phyloP scores from a whole-genome alignment of 2,888 invertebrate species.

The Leptopilina drosophilae region DNA sequence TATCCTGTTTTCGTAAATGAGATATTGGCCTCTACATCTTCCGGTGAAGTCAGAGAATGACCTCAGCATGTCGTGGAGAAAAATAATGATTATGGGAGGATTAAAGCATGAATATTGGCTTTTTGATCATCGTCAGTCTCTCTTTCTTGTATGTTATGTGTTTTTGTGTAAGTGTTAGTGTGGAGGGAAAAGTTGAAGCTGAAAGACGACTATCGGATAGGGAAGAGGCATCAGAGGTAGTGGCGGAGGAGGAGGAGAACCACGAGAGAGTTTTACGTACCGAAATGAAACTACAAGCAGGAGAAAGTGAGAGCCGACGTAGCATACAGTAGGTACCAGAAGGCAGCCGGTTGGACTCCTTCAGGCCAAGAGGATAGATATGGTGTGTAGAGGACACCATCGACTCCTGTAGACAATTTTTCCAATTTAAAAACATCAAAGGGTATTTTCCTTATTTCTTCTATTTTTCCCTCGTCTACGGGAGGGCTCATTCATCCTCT shows the following conservation, averaged over 20 bases:
- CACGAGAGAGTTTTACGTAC: constrained; percentile 74
- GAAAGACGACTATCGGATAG: constrained; percentile 46
- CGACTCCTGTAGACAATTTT: constrained; percentile 59
- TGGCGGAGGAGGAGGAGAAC: constrained; percentile 52
- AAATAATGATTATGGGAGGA: constrained; percentile 12
- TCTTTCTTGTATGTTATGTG: too few relatives aligned
- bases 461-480: not conserved
- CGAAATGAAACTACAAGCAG: constrained; percentile 75
- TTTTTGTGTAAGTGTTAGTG: too few relatives aligned
- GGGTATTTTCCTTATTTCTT: too few relatives aligned
- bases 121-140: not conserved
- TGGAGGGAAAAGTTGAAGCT: constrained; percentile 35
- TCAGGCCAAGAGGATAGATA: constrained; percentile 66
- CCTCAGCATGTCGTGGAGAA: not conserved
- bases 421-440: constrained; percentile 20
- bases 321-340: constrained; percentile 66
- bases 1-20: not conserved
- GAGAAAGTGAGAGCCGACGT: constrained; percentile 75
- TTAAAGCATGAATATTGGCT: constrained; percentile 1
- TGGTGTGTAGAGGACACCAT: constrained; percentile 61
- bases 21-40: not conserved
- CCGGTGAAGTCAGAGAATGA: constrained; percentile 12
- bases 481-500: not conserved
- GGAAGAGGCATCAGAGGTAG: constrained; percentile 48
- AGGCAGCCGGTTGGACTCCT: constrained; percentile 63